Percentiles rank a stretch among this genome's conserved stretches.
phyloP scores from a whole-genome alignment of 2,888 invertebrate genomes.

The Halictus quadricinctus region DNA sequence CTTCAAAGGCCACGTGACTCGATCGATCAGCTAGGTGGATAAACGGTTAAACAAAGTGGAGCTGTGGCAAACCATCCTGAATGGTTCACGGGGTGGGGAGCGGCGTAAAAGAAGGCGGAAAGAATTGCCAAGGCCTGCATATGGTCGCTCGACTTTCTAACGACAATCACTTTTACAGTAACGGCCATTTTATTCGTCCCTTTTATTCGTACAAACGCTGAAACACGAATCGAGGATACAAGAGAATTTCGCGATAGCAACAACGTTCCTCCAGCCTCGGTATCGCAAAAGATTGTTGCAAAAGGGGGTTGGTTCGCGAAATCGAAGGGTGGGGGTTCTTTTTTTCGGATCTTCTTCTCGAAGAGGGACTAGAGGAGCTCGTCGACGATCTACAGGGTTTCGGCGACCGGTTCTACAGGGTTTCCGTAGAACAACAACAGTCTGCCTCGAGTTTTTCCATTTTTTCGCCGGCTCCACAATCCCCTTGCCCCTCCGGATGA shows the following conservation, averaged over 20 bases:
- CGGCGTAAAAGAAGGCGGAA: conserved; percentile 47
- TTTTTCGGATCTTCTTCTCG: conserved; percentile 65
- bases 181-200: conserved; percentile 77
- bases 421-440: conserved; percentile 51
- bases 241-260: too few species aligned
- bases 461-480: conserved; percentile 35
- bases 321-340: background rate
- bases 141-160: conserved; percentile 74
- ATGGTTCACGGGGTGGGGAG: conserved; percentile 33
- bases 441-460: conserved; percentile 39
- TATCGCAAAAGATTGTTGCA: background rate
- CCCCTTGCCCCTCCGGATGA: conserved; percentile 31
- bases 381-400: conserved; percentile 76
- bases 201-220: conserved; percentile 79
- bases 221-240: conserved; percentile 71
- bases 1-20: background rate
- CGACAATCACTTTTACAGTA: conserved; percentile 77
- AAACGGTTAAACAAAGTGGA: conserved; percentile 1
- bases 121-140: conserved; percentile 68
- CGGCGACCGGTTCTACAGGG: conserved; percentile 66
- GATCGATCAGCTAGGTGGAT: background rate
- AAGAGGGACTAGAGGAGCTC: conserved; percentile 80
- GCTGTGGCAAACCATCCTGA: background rate
- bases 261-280: background rate
- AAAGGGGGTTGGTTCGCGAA: conserved; percentile 27